phyloP scores from a whole-genome alignment of 2,797 vertebrate species.

The Taenioides sp. region DNA sequence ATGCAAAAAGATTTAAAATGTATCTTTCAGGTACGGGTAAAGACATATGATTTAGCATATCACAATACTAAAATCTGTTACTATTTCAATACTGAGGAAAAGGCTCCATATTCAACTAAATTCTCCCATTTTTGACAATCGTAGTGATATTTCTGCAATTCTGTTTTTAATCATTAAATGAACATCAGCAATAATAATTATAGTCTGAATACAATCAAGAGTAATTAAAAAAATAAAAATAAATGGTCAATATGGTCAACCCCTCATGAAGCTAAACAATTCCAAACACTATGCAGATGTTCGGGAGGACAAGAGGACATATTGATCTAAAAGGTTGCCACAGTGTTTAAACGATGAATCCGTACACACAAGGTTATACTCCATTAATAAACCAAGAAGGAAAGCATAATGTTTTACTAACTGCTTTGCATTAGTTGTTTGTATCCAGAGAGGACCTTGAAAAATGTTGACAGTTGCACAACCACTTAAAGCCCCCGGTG shows the following conservation, averaged over 20 bases:
- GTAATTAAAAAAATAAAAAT: not conserved
- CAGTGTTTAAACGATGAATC: conserved; percentile 25
- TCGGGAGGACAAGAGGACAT: conserved; percentile 31
- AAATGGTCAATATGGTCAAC: not conserved
- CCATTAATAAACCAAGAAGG: conserved; percentile 8
- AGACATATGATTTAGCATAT: too few relatives aligned
- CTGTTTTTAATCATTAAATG: not conserved
- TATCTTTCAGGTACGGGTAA: too few relatives aligned
- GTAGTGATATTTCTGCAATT: too few relatives aligned
- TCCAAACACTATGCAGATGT: conserved; percentile 10
- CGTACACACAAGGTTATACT: conserved; percentile 15
- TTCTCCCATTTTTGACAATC: too few relatives aligned
- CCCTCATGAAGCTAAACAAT: not conserved
- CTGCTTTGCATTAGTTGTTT: conserved; percentile 15
- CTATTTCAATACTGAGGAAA: too few relatives aligned
- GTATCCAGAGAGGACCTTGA: conserved; percentile 9
- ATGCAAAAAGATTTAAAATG: too few relatives aligned
- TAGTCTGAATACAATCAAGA: not conserved
- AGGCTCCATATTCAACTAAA: too few relatives aligned
- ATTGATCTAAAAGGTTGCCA: conserved; percentile 24
- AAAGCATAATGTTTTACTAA: conserved; percentile 20
- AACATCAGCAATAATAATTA: not conserved
- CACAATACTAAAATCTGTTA: too few relatives aligned
- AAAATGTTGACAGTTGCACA: conserved; percentile 30
- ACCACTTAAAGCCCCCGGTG: conserved; percentile 17